phyloP scores from a whole-genome alignment of 2,113 vertebrate species.

The mouse (Mus musculus) region GRCm39 chrX:11982501-11983000 shows the following conservation, averaged over 20 bases:
- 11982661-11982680: slow-evolving; percentile 21
- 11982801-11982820: slow-evolving; percentile 56
- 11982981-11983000: not conserved
- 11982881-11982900: slow-evolving; percentile 64
- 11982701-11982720: slow-evolving; percentile 27
- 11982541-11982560: slow-evolving; percentile 44
- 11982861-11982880: slow-evolving; percentile 60
- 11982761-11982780: slow-evolving; percentile 31
- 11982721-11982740: not conserved
- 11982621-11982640: not conserved
- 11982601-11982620: not conserved
- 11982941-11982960: slow-evolving; percentile 61
- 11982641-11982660: not conserved
- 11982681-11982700: slow-evolving; percentile 28
- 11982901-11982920: slow-evolving; percentile 68
- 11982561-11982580: not conserved
- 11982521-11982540: not conserved
- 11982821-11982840: slow-evolving; percentile 67
- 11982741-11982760: not conserved
- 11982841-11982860: slow-evolving; percentile 66
- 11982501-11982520: slow-evolving; percentile 16
- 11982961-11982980: slow-evolving; percentile 36
- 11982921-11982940: slow-evolving; percentile 39
- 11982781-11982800: slow-evolving; percentile 59
- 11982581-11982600: not conserved